These are phyloP conservation scores for Ochropleura leucogaster DNA, from an alignment of 2,888 invertebrate species.

Conservation along the genomic window DNA sequence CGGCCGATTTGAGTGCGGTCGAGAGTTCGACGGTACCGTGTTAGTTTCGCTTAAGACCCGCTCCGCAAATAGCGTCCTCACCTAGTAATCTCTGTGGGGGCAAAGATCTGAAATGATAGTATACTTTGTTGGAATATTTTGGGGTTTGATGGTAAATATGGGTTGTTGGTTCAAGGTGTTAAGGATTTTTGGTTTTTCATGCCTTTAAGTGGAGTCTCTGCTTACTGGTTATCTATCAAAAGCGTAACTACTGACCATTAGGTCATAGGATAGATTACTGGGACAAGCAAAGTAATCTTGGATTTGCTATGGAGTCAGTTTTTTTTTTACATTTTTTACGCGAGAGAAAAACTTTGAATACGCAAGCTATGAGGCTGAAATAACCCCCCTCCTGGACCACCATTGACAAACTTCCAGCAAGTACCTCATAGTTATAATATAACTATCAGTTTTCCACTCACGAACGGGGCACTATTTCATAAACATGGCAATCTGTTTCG, in stretches of 20 bases:
- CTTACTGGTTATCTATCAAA: no score
- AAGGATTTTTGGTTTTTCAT: background rate
- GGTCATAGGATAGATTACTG: no score
- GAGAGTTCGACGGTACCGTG: slow-evolving; percentile 53
- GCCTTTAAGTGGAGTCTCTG: background rate
- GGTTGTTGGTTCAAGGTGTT: slow-evolving; percentile 19
- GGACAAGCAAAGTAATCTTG: no score
- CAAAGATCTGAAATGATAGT: slow-evolving; percentile 54
- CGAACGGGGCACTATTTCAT: slow-evolving; percentile 50
- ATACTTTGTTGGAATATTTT: slow-evolving; percentile 41
- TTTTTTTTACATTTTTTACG: background rate
- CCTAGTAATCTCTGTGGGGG: slow-evolving; percentile 42
- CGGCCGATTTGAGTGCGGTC: slow-evolving; percentile 59
- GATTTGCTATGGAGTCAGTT: no score
- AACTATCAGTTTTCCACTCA: slow-evolving; percentile 38
- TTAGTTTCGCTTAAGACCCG: slow-evolving; percentile 54
- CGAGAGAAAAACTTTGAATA: background rate
- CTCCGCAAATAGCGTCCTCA: slow-evolving; percentile 45
- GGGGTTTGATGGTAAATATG: slow-evolving; percentile 18
- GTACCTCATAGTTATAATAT: slow-evolving; percentile 8
- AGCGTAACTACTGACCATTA: no score
- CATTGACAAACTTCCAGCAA: background rate
- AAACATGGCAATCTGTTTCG: slow-evolving; percentile 51
- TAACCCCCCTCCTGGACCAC: background rate
- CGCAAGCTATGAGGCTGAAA: background rate